Evolutionary conservation across 2,113 vertebrate species (phyloP).

Genomic region (Lates calcarifer): DNA sequence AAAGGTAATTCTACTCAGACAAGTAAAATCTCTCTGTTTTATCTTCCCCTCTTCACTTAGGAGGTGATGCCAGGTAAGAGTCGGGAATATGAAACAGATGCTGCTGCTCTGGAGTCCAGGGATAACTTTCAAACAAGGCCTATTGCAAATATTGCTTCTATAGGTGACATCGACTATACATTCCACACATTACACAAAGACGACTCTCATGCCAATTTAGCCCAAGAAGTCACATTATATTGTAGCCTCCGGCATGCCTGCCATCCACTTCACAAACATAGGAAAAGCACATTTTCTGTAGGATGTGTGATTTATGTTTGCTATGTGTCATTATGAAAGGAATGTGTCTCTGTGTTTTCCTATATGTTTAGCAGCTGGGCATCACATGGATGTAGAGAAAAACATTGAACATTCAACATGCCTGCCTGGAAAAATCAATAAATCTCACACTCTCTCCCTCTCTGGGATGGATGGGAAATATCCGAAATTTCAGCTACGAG

Average conservation of each 20-base stretch:
- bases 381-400: slow-evolving; percentile 50
- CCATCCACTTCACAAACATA: slow-evolving; percentile 38
- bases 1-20: slow-evolving; percentile 5
- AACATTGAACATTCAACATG: slow-evolving; percentile 40
- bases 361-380: slow-evolving; percentile 53
- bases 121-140: slow-evolving; percentile 8
- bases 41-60: not conserved
- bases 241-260: slow-evolving; percentile 2
- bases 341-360: slow-evolving; percentile 70
- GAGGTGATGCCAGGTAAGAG: slow-evolving; percentile 17
- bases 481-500: slow-evolving; percentile 56
- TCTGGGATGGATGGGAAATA: slow-evolving; percentile 62
- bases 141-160: not conserved
- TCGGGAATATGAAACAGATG: slow-evolving; percentile 32
- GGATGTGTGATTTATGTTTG: slow-evolving; percentile 62
- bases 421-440: slow-evolving; percentile 77
- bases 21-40: slow-evolving; percentile 13
- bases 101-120: not conserved
- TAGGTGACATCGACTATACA: not conserved
- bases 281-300: slow-evolving; percentile 53
- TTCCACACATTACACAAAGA: slow-evolving; percentile 11
- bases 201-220: not conserved
- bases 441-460: slow-evolving; percentile 26
- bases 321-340: slow-evolving; percentile 55
- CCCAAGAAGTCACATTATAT: slow-evolving; percentile 4